A percentile compares a stretch with the other conserved stretches of the same genome.
Evolutionary conservation across 1,140 invertebrate species (phyloP).

Genomic region (Rhysida immarginata): DNA sequence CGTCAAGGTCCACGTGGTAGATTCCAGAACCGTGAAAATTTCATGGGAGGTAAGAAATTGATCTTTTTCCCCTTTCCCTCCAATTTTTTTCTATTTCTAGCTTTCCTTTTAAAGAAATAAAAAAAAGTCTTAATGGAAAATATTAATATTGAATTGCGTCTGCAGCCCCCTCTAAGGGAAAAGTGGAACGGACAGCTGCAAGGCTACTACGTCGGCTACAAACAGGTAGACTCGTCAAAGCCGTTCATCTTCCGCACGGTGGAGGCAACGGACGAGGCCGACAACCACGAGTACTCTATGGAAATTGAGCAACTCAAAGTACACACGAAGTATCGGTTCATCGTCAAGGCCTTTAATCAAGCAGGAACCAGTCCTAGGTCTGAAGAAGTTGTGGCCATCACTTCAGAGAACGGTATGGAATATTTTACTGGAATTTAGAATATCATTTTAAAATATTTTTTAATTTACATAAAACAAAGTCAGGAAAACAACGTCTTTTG

Average conservation of each 20-base stretch:
- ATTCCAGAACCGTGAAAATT: constrained; percentile 78
- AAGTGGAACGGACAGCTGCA: constrained; percentile 87
- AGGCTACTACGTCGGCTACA: constrained; percentile 79
- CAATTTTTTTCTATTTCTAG: background rate
- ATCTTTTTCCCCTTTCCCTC: background rate
- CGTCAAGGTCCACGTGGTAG: constrained; percentile 74
- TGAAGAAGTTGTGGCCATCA: constrained; percentile 73
- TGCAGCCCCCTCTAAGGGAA: constrained; percentile 54
- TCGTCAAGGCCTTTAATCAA: constrained; percentile 89
- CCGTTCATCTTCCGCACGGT: constrained; percentile 82
- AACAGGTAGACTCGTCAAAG: constrained; percentile 72
- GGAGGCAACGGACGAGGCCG: constrained; percentile 77
- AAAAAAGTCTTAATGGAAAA: too few relatives aligned
- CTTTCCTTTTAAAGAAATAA: too few relatives aligned
- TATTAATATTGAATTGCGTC: constrained; percentile 6
- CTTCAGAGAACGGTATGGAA: constrained; percentile 57
- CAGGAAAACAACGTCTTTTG: too few relatives aligned
- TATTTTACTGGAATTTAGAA: too few relatives aligned
- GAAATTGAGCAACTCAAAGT: constrained; percentile 65
- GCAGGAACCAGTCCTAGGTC: constrained; percentile 81
- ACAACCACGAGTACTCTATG: constrained; percentile 58
- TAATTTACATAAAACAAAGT: too few relatives aligned
- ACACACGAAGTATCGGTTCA: constrained; percentile 86
- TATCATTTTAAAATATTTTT: too few relatives aligned
- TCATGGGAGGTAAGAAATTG: constrained; percentile 56